Percentiles rank a stretch among this genome's conserved stretches.
These are phyloP conservation scores for Camponotus fellah DNA, from an alignment of 2,888 invertebrate species.

Conservation along the genomic window DNA sequence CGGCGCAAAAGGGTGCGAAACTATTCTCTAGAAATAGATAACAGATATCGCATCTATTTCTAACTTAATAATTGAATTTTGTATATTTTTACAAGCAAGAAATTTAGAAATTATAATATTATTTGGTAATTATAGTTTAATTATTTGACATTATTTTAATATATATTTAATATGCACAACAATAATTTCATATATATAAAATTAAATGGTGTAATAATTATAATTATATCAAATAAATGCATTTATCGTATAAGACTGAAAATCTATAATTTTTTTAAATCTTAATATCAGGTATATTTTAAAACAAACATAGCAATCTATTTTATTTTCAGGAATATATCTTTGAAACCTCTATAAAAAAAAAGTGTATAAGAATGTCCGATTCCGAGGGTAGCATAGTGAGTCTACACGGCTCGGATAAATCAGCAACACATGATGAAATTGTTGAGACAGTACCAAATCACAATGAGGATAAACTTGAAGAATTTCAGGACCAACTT, in stretches of 20 bases:
- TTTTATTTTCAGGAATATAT: slow-evolving; percentile 5
- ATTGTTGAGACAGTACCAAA: slow-evolving; percentile 58
- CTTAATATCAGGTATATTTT: not conserved
- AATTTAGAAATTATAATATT: slow-evolving; percentile 1
- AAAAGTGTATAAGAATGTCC: slow-evolving; percentile 73
- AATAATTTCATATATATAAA: not conserved
- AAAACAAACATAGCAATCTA: not conserved
- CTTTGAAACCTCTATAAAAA: not conserved
- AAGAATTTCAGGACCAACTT: slow-evolving; percentile 83
- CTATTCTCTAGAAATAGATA: slow-evolving; percentile 3
- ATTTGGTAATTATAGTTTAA: not conserved
- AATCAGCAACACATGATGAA: slow-evolving; percentile 61
- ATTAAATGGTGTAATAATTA: not conserved
- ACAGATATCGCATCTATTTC: not conserved
- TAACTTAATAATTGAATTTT: slow-evolving; percentile 4
- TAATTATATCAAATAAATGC: not conserved
- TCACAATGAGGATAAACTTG: slow-evolving; percentile 79
- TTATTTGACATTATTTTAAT: not conserved
- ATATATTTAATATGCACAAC: too few relatives aligned
- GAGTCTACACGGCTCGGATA: slow-evolving; percentile 66
- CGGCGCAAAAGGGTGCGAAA: not conserved
- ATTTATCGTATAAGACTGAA: not conserved
- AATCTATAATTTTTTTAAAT: not conserved
- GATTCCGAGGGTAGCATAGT: slow-evolving; percentile 76
- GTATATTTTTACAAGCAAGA: not conserved